Evolutionary conservation across 2,888 invertebrate genomes (phyloP).

Genomic region (Agrypnus murinus): DNA sequence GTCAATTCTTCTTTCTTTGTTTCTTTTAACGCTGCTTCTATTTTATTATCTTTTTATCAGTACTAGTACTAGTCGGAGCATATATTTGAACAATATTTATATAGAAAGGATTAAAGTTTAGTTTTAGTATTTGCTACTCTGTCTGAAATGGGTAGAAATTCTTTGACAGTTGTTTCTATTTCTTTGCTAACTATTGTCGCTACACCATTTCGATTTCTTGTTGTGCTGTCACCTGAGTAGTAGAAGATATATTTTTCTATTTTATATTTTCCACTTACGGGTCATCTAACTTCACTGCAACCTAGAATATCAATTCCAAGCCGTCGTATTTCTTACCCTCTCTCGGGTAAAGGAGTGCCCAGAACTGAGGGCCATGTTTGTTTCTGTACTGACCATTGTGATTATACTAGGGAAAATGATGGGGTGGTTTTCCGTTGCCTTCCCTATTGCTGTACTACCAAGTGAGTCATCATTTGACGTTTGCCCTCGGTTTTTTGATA

Average conservation of each 20-base stretch:
- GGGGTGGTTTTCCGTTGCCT: too few relatives aligned
- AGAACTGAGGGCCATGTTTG: too few relatives aligned
- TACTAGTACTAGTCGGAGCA: too few relatives aligned
- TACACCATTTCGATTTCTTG: not conserved
- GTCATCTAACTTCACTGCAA: constrained; percentile 2
- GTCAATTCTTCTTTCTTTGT: not conserved
- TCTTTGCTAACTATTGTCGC: not conserved
- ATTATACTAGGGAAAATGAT: too few relatives aligned
- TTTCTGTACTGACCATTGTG: too few relatives aligned
- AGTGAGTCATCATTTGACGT: too few relatives aligned
- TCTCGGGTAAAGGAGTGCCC: too few relatives aligned
- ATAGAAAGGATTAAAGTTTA: too few relatives aligned
- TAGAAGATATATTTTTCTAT: constrained; percentile 3
- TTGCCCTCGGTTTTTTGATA: too few relatives aligned
- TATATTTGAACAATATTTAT: too few relatives aligned
- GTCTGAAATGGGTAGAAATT: not conserved
- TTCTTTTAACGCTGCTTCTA: not conserved
- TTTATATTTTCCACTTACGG: not conserved
- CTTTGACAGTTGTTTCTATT: not conserved
- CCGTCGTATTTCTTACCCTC: constrained; percentile 13
- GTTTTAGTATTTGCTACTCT: not conserved
- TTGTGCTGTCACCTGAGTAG: not conserved
- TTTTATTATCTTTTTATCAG: not conserved
- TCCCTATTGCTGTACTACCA: too few relatives aligned
- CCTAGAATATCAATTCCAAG: not conserved